Base-by-base conservation (phyloP, 2,888 invertebrate species). In the Drosophila anomalata region DNA sequence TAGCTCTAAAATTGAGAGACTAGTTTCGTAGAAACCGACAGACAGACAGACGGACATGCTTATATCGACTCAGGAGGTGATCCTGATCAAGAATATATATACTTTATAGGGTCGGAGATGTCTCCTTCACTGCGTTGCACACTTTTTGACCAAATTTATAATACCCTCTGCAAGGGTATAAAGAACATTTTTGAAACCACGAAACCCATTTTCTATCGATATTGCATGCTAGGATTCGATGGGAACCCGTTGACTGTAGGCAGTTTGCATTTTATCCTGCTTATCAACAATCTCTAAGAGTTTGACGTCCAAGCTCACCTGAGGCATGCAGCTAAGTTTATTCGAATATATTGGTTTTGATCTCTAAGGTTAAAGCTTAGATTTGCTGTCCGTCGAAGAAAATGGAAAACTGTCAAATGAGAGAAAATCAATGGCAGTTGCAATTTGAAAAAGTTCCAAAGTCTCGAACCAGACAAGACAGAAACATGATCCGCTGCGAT, bases 371-470 rank as follows among this genome's bases (percentile, higher is more conserved):
- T 54, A 41, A 31, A 57, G 66, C 60, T n/a, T n/a, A n/a, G n/a
- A n/a, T n/a, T n/a, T n/a, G n/a, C 36, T 76, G 81, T 22, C 39
- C 33, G 44, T 11, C 12, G 17, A 31, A 29, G 51, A 39, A 76
- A 61, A 56, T 50, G 57, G 54, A 57, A 76, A 36, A 39, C 59
- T 57, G 65, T 70, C 66, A 70, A 70, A 87, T 75, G 61, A 62
- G 75, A 73, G 73, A 84, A 73, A 78, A 76, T 62, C 85, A 80
- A 78, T 88, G 84, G 77, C 88, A 87, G 82, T 70, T 84, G 85
- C 75, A 81, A 78, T 87, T 84, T 74, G 74, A 53, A 77, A 85
- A 88, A 87, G 66, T 79, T 87, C 53, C 55, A 11, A 46, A 29
- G 36, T 26, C 41, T 7, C 50, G 47, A 42, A 29, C 39, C 50